Base-by-base conservation (phyloP, 2,797 vertebrate species). In the Takifugu ocellatus region DNA sequence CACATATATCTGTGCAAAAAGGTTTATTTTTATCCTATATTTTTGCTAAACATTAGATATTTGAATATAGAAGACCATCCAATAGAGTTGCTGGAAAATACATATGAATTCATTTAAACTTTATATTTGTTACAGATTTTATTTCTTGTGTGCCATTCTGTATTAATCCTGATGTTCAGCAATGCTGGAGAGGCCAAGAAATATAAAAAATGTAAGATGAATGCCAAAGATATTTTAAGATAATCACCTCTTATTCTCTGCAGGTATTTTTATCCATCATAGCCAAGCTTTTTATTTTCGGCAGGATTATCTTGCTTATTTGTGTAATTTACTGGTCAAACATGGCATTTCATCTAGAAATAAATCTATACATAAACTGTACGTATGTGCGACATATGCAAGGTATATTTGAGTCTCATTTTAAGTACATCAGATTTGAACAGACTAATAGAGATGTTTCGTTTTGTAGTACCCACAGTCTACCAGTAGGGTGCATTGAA, bases 401-500 rank as follows among this genome's bases (percentile, higher is more conserved):
- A 39, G 47, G 27, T 45, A 48, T 5, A 24, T 63, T 52, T 2
- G 21, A 49, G 4, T 53, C 1, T 16, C 51, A 25, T 46, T 8
- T 45, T 39, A 55, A 36, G 26, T 36, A 5, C 45, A 46, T 31
- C 8, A 43, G 7, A 24, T 8, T 10, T 7, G 1, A 39, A 4
- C 36, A 39, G 36, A 2, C 10, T 39, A 3, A 39, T 14, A 39
- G 36, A 12, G 0, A 39, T 21, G 49, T 2, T 11, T 7, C 5
- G 14, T 14, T 29, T 53, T 8, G 27, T 44, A 63, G 29, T 60
- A 55, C 1, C 26, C 24, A 42, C 24, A 5, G 12, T 44, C 66
- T 58, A 8, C 75, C 88, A 74, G 60, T 36, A 84, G 88, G 59
- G 74, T 80, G 83, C 77, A 81, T 54, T 72, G 16, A 77, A 36